Conservation (phyloP, 2,888 invertebrate genomes). For the Pseudanteris insignis region DNA sequence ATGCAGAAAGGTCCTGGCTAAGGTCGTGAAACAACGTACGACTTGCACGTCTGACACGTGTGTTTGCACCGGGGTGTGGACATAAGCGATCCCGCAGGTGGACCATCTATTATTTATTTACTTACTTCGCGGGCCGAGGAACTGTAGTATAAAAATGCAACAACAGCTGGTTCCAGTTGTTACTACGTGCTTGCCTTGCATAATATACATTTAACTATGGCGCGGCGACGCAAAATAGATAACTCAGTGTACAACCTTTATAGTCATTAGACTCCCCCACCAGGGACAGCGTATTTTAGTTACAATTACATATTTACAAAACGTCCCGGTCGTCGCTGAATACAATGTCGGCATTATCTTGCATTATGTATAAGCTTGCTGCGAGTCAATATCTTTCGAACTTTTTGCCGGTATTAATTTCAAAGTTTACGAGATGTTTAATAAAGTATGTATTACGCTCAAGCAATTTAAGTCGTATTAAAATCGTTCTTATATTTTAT, state of each 20-base stretch:
- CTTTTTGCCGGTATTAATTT: conserved; percentile 21
- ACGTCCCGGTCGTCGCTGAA: conserved; percentile 20
- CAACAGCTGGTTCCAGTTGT: conserved; percentile 47
- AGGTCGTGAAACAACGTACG: conserved; percentile 18
- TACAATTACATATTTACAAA: conserved; percentile 34
- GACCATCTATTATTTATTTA: conserved; percentile 57
- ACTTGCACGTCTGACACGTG: no score
- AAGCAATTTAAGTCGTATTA: no score
- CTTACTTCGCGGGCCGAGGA: conserved; percentile 49
- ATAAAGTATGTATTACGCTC: conserved; percentile 8
- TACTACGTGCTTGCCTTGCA: conserved; percentile 57
- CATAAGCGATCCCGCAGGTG: conserved; percentile 43
- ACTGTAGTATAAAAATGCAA: conserved; percentile 50
- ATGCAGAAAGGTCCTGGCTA: conserved; percentile 13
- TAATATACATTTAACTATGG: conserved; percentile 49
- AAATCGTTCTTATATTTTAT: no score
- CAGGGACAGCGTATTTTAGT: conserved; percentile 28
- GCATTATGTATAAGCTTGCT: conserved; percentile 16
- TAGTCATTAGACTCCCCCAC: conserved; percentile 37
- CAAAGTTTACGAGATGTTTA: conserved; percentile 13
- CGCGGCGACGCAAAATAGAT: conserved; percentile 40
- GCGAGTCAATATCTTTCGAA: conserved; percentile 17
- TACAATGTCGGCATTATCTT: conserved; percentile 23
- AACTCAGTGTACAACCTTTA: conserved; percentile 34
- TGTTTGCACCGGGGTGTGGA: conserved; percentile 4